Conservation (phyloP, 2,797 vertebrate species). For the Hypotaenidia philippensis region DNA sequence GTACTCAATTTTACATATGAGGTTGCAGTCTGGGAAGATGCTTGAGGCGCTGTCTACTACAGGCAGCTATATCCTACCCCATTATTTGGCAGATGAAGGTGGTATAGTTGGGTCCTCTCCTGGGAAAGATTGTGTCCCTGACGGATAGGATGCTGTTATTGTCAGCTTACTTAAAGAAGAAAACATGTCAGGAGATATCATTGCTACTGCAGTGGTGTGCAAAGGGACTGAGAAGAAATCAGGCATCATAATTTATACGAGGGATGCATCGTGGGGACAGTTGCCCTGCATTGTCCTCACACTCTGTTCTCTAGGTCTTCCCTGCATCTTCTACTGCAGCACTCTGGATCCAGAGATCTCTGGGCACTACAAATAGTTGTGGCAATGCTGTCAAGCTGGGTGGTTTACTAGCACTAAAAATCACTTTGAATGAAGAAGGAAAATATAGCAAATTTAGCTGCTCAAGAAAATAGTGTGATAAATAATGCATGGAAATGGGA, state of each 20-base stretch:
- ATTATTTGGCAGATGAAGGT: background rate
- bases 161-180: background rate
- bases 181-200: background rate
- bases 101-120: background rate
- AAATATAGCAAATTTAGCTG: background rate
- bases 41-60: background rate
- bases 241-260: background rate
- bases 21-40: background rate
- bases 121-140: background rate
- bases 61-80: background rate
- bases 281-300: background rate
- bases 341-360: background rate
- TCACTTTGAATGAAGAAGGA: constrained; percentile 5
- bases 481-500: constrained; percentile 42
- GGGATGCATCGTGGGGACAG: background rate
- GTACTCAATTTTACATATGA: background rate
- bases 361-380: background rate
- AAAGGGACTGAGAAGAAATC: background rate
- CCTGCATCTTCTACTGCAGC: accelerated
- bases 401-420: background rate
- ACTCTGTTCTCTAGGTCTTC: background rate
- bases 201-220: background rate
- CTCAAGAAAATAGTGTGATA: background rate
- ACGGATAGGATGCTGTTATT: background rate
- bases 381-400: background rate